These are phyloP conservation scores for Neodontobutis hainanensis DNA, from an alignment of 2,113 vertebrate genomes.

Conservation along the genomic window DNA sequence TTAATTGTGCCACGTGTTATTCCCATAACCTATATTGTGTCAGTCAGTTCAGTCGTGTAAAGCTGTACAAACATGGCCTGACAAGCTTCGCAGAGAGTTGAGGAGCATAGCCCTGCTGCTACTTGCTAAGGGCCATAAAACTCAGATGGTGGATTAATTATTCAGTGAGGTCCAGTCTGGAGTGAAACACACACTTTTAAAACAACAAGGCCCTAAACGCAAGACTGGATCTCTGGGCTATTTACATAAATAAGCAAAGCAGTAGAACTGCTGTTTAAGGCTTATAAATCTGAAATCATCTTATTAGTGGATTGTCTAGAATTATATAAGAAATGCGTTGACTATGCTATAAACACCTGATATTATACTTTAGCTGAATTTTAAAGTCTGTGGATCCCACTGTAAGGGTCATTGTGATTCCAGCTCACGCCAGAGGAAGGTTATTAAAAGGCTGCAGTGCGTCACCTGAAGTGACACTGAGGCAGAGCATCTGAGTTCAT, in stretches of 20 bases:
- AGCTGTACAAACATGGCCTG: constrained; percentile 55
- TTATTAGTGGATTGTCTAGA: neutral
- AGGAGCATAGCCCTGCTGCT: constrained; percentile 23
- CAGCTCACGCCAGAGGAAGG: constrained; percentile 3
- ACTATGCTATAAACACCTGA: neutral
- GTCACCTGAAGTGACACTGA: constrained; percentile 13
- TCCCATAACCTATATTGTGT: constrained; percentile 39
- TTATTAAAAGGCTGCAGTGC: constrained; percentile 23
- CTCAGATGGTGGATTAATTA: constrained; percentile 38
- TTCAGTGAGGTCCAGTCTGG: constrained; percentile 26
- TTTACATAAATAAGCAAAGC: neutral
- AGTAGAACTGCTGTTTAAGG: neutral
- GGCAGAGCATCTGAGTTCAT: constrained; percentile 1
- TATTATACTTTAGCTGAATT: neutral
- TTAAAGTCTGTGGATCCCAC: neutral
- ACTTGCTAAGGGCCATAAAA: constrained; percentile 34
- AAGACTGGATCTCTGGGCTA: neutral
- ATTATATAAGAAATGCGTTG: neutral
- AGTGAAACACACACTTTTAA: constrained; percentile 33
- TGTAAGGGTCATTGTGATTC: constrained; percentile 8
- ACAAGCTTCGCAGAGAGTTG: constrained; percentile 21
- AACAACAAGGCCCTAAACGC: constrained; percentile 25
- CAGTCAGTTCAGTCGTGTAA: constrained; percentile 53
- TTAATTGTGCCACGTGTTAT: constrained; percentile 24
- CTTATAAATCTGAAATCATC: neutral